These are phyloP conservation scores for Drosophila quinaria DNA, from an alignment of 2,888 invertebrate species.

Conservation along the genomic window DNA sequence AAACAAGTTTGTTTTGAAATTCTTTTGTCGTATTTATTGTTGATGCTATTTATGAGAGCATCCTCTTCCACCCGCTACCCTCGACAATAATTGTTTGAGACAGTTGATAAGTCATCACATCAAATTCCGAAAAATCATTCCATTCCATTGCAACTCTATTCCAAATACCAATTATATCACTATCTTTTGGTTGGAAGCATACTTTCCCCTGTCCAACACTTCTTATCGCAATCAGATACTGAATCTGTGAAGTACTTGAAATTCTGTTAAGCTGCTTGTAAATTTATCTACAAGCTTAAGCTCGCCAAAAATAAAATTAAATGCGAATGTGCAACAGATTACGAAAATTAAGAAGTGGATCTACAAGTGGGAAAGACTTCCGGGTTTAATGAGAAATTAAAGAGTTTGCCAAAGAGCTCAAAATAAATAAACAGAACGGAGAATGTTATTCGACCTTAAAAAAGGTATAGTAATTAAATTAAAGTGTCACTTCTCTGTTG, in stretches of 20 bases:
- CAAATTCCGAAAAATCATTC: conserved; percentile 21
- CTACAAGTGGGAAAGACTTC: conserved; percentile 6
- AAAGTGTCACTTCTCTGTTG: not conserved
- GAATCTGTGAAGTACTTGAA: conserved; percentile 31
- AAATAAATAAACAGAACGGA: conserved; percentile 3
- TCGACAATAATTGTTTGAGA: conserved; percentile 6
- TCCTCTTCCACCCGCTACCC: conserved; percentile 12
- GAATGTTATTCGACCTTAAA: not conserved
- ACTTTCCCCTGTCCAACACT: conserved; percentile 31
- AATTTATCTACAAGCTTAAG: conserved; percentile 19
- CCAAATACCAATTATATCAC: conserved; percentile 44
- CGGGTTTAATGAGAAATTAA: conserved; percentile 22
- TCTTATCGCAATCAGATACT: conserved; percentile 52
- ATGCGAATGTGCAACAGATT: conserved; percentile 4
- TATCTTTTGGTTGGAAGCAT: conserved; percentile 8
- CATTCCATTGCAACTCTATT: conserved; percentile 23
- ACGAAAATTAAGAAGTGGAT: conserved; percentile 9
- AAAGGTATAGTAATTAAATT: not conserved
- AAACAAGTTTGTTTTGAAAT: conserved; percentile 75
- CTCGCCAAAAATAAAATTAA: conserved; percentile 12
- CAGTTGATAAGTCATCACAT: conserved; percentile 59
- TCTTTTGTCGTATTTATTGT: conserved; percentile 60
- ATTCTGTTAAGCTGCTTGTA: conserved; percentile 49
- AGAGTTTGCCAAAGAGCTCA: conserved; percentile 3
- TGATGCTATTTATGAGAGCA: conserved; percentile 45